Evolutionary conservation across 2,113 vertebrate genomes (phyloP), one percentile per base, ranked within the genome.

Genomic region (Pterocles burchelli): DNA sequence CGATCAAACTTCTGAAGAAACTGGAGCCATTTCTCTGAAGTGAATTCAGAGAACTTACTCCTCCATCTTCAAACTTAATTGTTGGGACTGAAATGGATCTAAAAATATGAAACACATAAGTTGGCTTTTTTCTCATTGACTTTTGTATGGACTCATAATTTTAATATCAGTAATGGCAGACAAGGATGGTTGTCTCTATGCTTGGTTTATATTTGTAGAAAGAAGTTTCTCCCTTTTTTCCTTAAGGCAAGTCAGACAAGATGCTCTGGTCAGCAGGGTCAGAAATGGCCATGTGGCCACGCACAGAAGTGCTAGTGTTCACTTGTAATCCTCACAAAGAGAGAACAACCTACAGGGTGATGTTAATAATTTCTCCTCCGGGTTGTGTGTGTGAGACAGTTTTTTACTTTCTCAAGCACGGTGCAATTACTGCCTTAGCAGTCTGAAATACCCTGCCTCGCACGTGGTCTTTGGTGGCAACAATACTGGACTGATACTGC

Each of bases 1-100:
- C 36, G 38, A 83, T 77, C 62, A 91, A 82, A 73, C 33, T 89
- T 93, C 72, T 51, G 61, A 85, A 92, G 68, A 86, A 94, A 90
- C 33, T 48, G 76, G 13, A 58, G 38, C 13, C 22, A 13, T 83
- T 84, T 88, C 54, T 61, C 83, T 70, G 52, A 91, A 86, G 15
- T 68, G 21, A 76, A 89, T 94, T 79, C 61, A 95, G 63, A 86
- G 43, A 81, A 92, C 26, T 57, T 68, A 63, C 2, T 58, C 16
- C 19, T 78, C 41, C 13, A 7, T 75, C 29, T 94, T 66, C 20
- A 73, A 31, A 70, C 24, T n/a, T n/a, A 36, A 49, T 52, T 1
- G 1, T 12, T 65, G 57, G 28, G 21, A 17, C 6, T 91, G 41
- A 84, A 89, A 82, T 28, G 16, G 45, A 9, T 22, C 94, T 87